Conservation (phyloP, 2,888 invertebrate genomes). For the Philereme transversata region DNA sequence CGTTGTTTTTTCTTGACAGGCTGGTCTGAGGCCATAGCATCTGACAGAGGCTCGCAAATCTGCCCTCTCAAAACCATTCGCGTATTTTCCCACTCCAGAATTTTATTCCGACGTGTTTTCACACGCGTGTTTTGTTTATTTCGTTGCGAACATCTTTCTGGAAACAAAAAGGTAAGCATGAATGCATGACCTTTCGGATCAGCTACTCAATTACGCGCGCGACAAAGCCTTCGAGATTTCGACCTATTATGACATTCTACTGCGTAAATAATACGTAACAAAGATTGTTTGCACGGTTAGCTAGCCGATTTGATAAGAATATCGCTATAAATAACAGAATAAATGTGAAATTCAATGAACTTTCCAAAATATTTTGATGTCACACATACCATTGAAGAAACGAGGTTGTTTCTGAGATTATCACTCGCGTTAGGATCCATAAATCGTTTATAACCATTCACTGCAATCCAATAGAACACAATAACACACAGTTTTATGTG, state of each 20-base stretch:
- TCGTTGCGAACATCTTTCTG: slow-evolving; percentile 59
- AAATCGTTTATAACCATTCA: slow-evolving; percentile 59
- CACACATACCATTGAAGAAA: slow-evolving; percentile 79
- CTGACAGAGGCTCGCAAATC: slow-evolving; percentile 78
- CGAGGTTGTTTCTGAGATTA: slow-evolving; percentile 69
- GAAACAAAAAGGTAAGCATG: slow-evolving; percentile 71
- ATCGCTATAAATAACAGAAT: slow-evolving; percentile 39
- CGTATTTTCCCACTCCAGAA: slow-evolving; percentile 34
- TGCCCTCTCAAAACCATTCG: slow-evolving; percentile 87
- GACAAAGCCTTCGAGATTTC: slow-evolving; percentile 71
- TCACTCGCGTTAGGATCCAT: slow-evolving; percentile 62
- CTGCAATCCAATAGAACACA: slow-evolving; percentile 66
- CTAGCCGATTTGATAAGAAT: slow-evolving; percentile 39
- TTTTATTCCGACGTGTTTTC: slow-evolving; percentile 32
- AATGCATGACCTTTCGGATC: slow-evolving; percentile 81
- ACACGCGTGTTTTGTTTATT: slow-evolving; percentile 44
- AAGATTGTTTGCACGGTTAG: slow-evolving; percentile 30
- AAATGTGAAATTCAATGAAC: slow-evolving; percentile 61
- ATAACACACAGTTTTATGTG: slow-evolving; percentile 62
- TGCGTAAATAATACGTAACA: slow-evolving; percentile 24
- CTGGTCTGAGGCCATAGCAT: slow-evolving; percentile 90
- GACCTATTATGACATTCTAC: slow-evolving; percentile 33
- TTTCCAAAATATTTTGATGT: slow-evolving; percentile 85
- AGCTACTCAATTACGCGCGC: slow-evolving; percentile 83
- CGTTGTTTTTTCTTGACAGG: slow-evolving; percentile 93